Percentiles rank a stretch among this genome's conserved stretches.
Evolutionary conservation across 2,113 vertebrate species (phyloP).

Genomic region (Caracal caracal): DNA sequence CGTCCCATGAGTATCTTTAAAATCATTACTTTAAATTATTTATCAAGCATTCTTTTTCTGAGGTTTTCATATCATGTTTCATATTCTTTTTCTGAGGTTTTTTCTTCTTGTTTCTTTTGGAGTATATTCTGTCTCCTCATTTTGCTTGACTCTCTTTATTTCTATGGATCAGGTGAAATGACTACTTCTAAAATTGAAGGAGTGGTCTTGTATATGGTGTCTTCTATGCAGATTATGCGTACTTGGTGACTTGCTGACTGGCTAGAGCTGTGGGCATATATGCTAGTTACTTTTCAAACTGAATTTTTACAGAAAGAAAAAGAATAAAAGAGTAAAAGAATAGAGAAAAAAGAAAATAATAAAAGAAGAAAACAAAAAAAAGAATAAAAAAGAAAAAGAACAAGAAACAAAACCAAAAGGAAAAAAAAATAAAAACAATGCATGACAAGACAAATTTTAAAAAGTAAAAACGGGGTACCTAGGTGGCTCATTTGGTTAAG

Average conservation of each 20-base stretch:
- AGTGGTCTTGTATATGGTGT: not conserved
- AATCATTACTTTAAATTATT: not conserved
- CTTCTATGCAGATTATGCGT: too few relatives aligned
- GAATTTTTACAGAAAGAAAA: not conserved
- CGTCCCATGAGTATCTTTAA: not conserved
- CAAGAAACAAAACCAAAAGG: not conserved
- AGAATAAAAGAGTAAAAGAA: not conserved
- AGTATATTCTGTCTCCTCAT: not conserved
- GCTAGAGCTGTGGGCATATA: too few relatives aligned
- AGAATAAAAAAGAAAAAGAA: not conserved
- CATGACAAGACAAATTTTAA: not conserved
- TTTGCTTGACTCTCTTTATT: not conserved
- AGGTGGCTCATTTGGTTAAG: too few relatives aligned
- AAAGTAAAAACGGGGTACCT: not conserved
- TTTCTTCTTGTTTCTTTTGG: not conserved
- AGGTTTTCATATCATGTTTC: not conserved
- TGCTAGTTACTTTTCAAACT: not conserved
- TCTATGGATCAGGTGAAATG: not conserved
- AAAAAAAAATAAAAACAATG: not conserved
- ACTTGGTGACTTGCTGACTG: too few relatives aligned
- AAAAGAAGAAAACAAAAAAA: not conserved
- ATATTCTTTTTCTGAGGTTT: not conserved
- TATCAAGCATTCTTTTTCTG: not conserved
- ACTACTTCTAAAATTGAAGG: not conserved
- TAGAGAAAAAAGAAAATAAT: not conserved